Conservation (phyloP, 2,113 vertebrate genomes). For the Typhlomys cinereus region DNA sequence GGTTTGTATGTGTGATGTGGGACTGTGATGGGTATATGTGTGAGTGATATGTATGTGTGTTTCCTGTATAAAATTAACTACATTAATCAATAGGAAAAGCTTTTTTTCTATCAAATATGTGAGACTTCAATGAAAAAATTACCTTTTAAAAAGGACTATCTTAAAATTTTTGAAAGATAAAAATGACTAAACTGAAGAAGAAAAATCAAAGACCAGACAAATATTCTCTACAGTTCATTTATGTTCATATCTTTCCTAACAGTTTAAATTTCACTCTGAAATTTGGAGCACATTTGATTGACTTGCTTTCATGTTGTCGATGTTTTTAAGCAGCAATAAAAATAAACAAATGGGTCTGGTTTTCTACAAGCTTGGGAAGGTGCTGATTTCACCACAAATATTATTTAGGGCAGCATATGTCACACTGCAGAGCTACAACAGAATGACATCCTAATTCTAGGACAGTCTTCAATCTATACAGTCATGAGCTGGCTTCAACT, state of each 20-base stretch:
- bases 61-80: not conserved
- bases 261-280: constrained; percentile 63
- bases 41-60: not conserved
- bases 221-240: constrained; percentile 45
- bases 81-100: not conserved
- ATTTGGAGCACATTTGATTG: constrained; percentile 62
- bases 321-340: constrained; percentile 63
- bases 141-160: not conserved
- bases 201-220: not conserved
- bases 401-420: constrained; percentile 39
- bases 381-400: constrained; percentile 36
- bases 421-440: not conserved
- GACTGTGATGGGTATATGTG: too few species aligned
- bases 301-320: constrained; percentile 58
- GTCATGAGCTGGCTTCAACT: not conserved
- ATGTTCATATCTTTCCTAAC: constrained; percentile 47
- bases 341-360: constrained; percentile 66
- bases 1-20: not conserved
- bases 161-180: constrained; percentile 17
- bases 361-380: constrained; percentile 47
- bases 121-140: not conserved
- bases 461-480: not conserved
- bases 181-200: not conserved
- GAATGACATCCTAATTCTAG: not conserved
- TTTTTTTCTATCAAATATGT: not conserved